Evolutionary conservation across 2,797 vertebrate genomes (phyloP).

Genomic region (Petrocephalus schoutedeni): DNA sequence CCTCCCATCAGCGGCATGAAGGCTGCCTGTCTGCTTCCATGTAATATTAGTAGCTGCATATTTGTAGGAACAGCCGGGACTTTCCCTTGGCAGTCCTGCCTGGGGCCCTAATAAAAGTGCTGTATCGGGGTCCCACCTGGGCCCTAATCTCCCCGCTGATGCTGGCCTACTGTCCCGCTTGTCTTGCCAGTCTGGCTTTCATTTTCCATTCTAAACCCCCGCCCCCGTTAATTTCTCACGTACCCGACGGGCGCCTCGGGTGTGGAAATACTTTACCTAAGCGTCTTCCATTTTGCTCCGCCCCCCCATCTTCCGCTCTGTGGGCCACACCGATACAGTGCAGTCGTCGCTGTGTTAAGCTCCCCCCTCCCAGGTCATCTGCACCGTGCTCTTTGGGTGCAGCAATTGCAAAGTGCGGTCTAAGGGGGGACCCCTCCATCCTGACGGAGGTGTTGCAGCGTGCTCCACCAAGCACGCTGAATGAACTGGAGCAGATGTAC

Average conservation of each 20-base stretch:
- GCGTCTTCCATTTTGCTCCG: background rate
- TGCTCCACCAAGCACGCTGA: background rate
- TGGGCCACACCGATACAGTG: background rate
- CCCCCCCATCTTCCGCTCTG: background rate
- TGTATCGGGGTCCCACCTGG: background rate
- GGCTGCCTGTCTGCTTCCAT: background rate
- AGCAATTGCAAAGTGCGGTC: background rate
- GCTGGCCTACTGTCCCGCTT: slow-evolving; percentile 24
- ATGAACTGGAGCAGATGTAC: background rate
- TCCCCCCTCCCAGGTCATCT: background rate
- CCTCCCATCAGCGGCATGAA: background rate
- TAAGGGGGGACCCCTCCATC: background rate
- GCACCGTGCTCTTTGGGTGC: background rate
- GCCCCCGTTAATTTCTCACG: background rate
- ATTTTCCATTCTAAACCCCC: background rate
- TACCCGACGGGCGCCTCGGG: background rate
- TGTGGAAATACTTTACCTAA: slow-evolving; percentile 12
- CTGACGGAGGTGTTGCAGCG: background rate
- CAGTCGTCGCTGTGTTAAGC: background rate
- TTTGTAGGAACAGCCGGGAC: background rate
- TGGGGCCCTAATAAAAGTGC: background rate
- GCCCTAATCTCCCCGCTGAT: background rate
- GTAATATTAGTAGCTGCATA: background rate
- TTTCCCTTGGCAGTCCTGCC: background rate
- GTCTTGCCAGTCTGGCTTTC: slow-evolving; percentile 20